These are phyloP conservation scores for Trachemys scripta DNA, from an alignment of 2,113 vertebrate genomes.

Conservation along the genomic window DNA sequence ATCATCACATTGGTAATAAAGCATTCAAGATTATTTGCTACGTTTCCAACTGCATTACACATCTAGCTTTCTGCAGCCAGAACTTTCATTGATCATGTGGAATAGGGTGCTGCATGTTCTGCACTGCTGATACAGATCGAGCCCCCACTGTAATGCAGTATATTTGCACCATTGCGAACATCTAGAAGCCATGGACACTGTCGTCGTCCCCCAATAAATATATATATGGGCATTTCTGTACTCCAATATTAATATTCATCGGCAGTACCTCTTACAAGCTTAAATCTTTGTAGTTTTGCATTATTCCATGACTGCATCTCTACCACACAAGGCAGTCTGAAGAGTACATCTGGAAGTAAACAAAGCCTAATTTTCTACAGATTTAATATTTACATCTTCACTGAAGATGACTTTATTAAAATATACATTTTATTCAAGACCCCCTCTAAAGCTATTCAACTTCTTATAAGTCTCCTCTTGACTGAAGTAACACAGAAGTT, in stretches of 20 bases:
- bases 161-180: accelerated
- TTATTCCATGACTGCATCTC: not conserved
- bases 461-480: not conserved
- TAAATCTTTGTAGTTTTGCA: not conserved
- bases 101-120: slow-evolving; percentile 25
- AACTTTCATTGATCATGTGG: not conserved
- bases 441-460: not conserved
- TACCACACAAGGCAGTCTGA: not conserved
- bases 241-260: not conserved
- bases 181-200: not conserved
- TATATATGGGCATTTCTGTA: not conserved
- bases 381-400: not conserved
- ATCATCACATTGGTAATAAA: not conserved
- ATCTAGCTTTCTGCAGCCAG: not conserved
- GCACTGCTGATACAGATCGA: not conserved
- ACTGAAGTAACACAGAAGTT: not conserved
- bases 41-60: not conserved
- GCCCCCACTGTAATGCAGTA: slow-evolving; percentile 20
- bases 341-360: not conserved
- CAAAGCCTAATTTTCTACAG: not conserved
- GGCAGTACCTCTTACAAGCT: not conserved
- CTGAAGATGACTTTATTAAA: not conserved
- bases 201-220: not conserved
- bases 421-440: not conserved
- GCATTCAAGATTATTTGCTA: not conserved